A percentile compares a stretch with the other conserved stretches of the same genome.
phyloP scores from a whole-genome alignment of 2,113 vertebrate genomes.

The Columba livia region DNA sequence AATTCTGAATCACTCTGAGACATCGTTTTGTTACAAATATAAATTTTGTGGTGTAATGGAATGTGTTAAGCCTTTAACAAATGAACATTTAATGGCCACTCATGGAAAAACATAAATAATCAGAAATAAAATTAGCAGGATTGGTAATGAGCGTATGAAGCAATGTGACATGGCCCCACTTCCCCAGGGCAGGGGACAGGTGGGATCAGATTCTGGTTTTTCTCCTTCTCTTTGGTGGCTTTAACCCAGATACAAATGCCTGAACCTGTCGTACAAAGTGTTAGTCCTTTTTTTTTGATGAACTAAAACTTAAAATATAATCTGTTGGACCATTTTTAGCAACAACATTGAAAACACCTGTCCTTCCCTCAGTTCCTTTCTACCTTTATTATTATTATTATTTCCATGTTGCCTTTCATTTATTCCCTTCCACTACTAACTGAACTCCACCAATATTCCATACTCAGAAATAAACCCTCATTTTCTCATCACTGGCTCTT shows the following conservation, averaged over 20 bases:
- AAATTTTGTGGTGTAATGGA: conserved; percentile 74
- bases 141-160: conserved; percentile 44
- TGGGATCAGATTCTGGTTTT: neutral
- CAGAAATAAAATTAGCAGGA: conserved; percentile 57
- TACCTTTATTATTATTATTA: neutral
- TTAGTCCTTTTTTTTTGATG: neutral
- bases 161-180: neutral
- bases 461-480: neutral
- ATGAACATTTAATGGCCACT: conserved; percentile 69
- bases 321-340: neutral
- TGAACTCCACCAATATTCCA: neutral
- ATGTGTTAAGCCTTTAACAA: conserved; percentile 75
- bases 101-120: conserved; percentile 69
- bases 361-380: neutral
- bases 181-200: neutral
- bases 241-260: neutral
- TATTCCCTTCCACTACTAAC: neutral
- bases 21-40: conserved; percentile 67
- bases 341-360: neutral
- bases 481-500: neutral
- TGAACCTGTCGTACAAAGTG: neutral
- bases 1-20: conserved; percentile 72
- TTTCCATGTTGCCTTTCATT: neutral
- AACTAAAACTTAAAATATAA: neutral
- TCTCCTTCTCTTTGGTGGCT: neutral